These are phyloP conservation scores for Lasioglossum albipes DNA, from an alignment of 1,140 invertebrate species.

Conservation along the genomic window DNA sequence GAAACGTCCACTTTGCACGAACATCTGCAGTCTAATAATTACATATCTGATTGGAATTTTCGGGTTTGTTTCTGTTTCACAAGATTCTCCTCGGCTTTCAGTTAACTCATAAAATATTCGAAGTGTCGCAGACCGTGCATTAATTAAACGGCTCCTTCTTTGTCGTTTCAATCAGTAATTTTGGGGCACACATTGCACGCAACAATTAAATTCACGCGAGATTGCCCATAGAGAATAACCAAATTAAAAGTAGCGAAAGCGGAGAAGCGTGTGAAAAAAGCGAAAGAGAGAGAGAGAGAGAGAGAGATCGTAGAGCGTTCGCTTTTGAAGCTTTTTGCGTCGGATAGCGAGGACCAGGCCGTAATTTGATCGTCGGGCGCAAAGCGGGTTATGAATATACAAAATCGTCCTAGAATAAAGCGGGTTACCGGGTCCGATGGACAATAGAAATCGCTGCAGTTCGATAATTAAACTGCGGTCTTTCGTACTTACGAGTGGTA, in stretches of 20 bases:
- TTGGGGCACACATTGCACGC: too few relatives aligned
- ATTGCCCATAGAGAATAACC: neutral
- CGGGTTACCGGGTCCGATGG: neutral
- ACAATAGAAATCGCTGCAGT: slow-evolving; percentile 20
- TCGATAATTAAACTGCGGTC: slow-evolving; percentile 55
- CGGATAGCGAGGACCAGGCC: neutral
- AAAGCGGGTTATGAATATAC: slow-evolving; percentile 1
- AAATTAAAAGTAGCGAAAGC: neutral
- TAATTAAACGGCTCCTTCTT: too few relatives aligned
- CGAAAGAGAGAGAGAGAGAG: too few relatives aligned
- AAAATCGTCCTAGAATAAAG: neutral
- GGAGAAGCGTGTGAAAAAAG: neutral
- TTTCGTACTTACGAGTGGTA: slow-evolving; percentile 49
- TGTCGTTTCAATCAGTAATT: too few relatives aligned
- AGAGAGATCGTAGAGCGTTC: neutral
- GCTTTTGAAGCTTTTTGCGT: neutral
- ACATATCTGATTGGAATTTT: too few relatives aligned
- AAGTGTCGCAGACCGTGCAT: too few relatives aligned
- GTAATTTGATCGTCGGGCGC: slow-evolving; percentile 11
- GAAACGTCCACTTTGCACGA: too few relatives aligned
- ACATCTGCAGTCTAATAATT: too few relatives aligned
- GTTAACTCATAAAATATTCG: too few relatives aligned
- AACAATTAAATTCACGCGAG: neutral
- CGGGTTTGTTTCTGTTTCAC: too few relatives aligned
- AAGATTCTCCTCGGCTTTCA: too few relatives aligned